phyloP scores from a whole-genome alignment of 2,888 invertebrate genomes.

The Asteroscopus sphinx region DNA sequence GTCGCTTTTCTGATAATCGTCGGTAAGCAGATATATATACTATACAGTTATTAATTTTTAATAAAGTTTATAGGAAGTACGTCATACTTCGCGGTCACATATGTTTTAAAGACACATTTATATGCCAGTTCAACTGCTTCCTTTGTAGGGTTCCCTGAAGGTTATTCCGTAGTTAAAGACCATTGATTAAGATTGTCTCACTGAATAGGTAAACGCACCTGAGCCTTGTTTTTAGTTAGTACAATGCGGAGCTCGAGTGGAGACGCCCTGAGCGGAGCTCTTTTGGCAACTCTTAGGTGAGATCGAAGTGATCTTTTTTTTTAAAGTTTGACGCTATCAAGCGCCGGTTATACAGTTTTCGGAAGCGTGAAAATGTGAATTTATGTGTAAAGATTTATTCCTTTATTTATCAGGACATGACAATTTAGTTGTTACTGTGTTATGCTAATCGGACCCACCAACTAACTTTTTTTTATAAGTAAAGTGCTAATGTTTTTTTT shows the following conservation, averaged over 20 bases:
- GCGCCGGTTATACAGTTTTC: background rate
- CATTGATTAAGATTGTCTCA: constrained; percentile 67
- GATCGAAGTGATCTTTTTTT: constrained; percentile 15
- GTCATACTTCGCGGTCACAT: constrained; percentile 18
- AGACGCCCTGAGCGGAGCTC: constrained; percentile 78
- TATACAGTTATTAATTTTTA: background rate
- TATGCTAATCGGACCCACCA: background rate
- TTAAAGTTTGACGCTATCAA: background rate
- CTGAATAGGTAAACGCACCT: constrained; percentile 67
- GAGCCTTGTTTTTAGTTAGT: constrained; percentile 77
- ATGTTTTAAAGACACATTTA: constrained; percentile 28
- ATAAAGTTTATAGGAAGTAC: constrained; percentile 18
- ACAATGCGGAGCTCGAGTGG: constrained; percentile 84
- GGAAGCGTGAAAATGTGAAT: constrained; percentile 3
- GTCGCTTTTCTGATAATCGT: background rate
- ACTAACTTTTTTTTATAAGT: too few species aligned
- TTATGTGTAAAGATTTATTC: constrained; percentile 4
- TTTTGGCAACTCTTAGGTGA: constrained; percentile 81
- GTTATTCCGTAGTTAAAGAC: constrained; percentile 68
- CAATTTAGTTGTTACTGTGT: background rate
- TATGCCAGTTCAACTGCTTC: constrained; percentile 48
- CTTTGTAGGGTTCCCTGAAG: constrained; percentile 71
- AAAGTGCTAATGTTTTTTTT: too few species aligned
- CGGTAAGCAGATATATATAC: too few species aligned
- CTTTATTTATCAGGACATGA: background rate